phyloP scores from a whole-genome alignment of 2,888 invertebrate species.

The Rhamphomyia laevipes region DNA sequence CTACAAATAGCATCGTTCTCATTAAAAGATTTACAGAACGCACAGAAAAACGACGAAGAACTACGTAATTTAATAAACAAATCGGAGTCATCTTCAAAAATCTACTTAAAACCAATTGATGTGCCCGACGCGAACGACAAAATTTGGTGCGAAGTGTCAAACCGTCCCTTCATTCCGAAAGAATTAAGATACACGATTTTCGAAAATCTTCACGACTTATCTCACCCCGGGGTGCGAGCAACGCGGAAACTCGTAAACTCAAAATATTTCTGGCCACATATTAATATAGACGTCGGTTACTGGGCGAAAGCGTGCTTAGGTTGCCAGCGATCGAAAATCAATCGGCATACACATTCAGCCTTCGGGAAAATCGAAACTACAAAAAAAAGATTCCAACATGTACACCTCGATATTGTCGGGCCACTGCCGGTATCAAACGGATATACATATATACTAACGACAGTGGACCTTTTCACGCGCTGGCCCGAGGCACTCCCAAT shows the following conservation, averaged over 20 bases:
- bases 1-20: background rate
- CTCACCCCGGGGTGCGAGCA: slow-evolving; percentile 2
- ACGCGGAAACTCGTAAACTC: slow-evolving; percentile 10
- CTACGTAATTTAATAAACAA: background rate
- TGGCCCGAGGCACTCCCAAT: slow-evolving; percentile 1
- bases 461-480: background rate
- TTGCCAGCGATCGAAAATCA: background rate
- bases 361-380: background rate
- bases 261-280: slow-evolving; percentile 3
- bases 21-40: background rate
- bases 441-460: background rate
- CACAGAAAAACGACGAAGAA: background rate
- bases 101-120: background rate
- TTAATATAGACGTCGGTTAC: slow-evolving; percentile 1
- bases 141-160: background rate
- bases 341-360: background rate
- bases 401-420: background rate
- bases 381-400: too few species aligned
- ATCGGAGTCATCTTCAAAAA: too few species aligned
- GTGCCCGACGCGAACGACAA: background rate
- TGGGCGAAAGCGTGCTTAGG: background rate
- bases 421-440: background rate
- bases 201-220: background rate
- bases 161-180: slow-evolving; percentile 12
- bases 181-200: background rate